phyloP scores from a whole-genome alignment of 2,113 vertebrate species.

The Indri indri region DNA sequence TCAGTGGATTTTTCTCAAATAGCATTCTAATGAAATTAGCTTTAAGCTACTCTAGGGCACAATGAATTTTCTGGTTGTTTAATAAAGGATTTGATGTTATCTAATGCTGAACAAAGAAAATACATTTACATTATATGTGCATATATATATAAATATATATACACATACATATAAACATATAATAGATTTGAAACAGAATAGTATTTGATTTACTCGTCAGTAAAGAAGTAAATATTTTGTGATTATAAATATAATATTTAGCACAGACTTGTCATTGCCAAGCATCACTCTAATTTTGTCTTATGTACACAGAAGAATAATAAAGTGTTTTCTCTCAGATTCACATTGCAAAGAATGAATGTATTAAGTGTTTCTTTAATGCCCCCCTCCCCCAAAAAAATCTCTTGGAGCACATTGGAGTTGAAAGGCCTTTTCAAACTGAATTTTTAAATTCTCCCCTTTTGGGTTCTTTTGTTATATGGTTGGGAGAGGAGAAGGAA shows the following conservation, averaged over 20 bases:
- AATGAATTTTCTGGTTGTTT: not conserved
- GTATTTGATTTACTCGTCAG: not conserved
- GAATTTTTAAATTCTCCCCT: not conserved
- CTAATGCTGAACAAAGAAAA: not conserved
- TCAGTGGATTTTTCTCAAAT: not conserved
- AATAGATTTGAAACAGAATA: not conserved
- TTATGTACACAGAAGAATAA: not conserved
- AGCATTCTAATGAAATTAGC: not conserved
- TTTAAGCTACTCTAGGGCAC: not conserved
- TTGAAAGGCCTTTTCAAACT: not conserved
- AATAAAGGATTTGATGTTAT: not conserved
- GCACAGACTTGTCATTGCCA: not conserved
- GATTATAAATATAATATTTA: slow-evolving; percentile 9
- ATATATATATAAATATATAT: not conserved
- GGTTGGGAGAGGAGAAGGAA: not conserved
- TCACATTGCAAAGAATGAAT: not conserved
- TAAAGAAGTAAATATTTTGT: slow-evolving; percentile 20
- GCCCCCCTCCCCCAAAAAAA: no score
- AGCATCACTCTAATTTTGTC: not conserved
- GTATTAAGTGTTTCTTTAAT: not conserved
- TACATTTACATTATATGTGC: not conserved
- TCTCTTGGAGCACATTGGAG: not conserved
- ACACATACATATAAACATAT: not conserved
- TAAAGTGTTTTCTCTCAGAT: not conserved
- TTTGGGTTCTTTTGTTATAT: not conserved